Conservation (phyloP, 2,797 vertebrate genomes). For the Carduelis carduelis region DNA sequence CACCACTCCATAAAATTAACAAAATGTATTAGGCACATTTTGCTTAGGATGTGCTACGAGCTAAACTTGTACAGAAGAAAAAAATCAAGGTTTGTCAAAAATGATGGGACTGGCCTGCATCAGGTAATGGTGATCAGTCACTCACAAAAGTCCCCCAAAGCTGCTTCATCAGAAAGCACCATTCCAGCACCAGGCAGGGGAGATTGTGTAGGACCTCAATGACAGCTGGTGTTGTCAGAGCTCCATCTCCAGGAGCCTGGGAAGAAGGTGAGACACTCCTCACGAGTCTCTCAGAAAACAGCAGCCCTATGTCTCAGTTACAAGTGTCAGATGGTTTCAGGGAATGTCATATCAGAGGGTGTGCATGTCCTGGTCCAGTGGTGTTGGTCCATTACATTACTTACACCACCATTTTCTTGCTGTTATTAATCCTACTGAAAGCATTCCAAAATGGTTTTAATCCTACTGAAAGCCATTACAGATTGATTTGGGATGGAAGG, state of each 20-base stretch:
- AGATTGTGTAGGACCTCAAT: background rate
- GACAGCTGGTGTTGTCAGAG: background rate
- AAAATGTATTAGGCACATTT: background rate
- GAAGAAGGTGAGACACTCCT: background rate
- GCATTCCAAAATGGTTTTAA: background rate
- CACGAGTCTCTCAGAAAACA: background rate
- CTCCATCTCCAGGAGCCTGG: background rate
- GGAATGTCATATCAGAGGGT: background rate
- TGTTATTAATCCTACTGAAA: background rate
- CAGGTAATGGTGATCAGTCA: background rate
- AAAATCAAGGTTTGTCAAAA: background rate
- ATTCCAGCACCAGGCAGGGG: background rate
- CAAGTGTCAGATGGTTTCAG: accelerated
- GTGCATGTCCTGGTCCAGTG: background rate
- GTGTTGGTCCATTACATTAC: background rate
- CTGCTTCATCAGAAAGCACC: background rate
- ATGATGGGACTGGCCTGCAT: background rate
- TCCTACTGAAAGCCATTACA: background rate
- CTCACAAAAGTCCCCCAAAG: background rate
- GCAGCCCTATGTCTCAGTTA: accelerated
- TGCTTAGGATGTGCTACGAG: background rate
- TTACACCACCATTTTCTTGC: background rate
- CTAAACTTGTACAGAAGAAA: background rate
- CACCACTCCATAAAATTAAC: background rate
- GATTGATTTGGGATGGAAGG: background rate